Evolutionary conservation across 2,888 invertebrate genomes (phyloP), one percentile per base, ranked within the genome.

Genomic region (Himalopsyche tibetana): DNA sequence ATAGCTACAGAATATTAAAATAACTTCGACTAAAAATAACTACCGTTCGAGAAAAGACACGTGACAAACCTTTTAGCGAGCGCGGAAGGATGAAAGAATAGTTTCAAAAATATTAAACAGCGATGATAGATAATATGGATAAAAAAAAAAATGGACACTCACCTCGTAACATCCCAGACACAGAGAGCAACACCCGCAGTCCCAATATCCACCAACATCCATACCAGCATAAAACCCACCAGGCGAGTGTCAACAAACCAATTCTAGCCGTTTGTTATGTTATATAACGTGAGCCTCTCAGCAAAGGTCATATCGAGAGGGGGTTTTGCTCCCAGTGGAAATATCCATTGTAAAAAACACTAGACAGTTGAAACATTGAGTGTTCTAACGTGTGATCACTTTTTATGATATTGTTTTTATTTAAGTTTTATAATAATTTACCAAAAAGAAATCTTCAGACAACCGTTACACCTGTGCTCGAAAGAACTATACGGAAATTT

Each of bases 161-260:
- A 88, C 88, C 88, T 88, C 84, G 74, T 74, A 74, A 74, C 82
- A 82, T 82, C 84, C 80, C 85, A 51, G 81, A 84, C 86, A 85
- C 79, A 88, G 82, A 85, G 74, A 84, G 81, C 83, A 83, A 86
- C 86, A 86, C 85, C 86, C 83, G 87, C 28, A 55, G 82, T 85
- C 85, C 83, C 85, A 84, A 88, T 86, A 83, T 87, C 85, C 88
- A 88, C 88, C 88, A 74, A 88, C 85, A 86, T 84, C 69, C 83
- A 83, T 82, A 88, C 88, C 88, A 88, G 84, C 86, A 86, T 84
- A 86, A 88, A 88, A 83, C 69, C 83, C 83, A 74, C 74, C 74
- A 36, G 15, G 74, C 74, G 74, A 74, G 28, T 74, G 28, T 74
- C 74, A 74, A 74, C 74, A 74, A 74, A 74, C 74, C 74, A 74